Evolutionary conservation across 2,113 vertebrate species (phyloP), one percentile per base, ranked within the genome.

Genomic region (Excalfactoria chinensis): DNA sequence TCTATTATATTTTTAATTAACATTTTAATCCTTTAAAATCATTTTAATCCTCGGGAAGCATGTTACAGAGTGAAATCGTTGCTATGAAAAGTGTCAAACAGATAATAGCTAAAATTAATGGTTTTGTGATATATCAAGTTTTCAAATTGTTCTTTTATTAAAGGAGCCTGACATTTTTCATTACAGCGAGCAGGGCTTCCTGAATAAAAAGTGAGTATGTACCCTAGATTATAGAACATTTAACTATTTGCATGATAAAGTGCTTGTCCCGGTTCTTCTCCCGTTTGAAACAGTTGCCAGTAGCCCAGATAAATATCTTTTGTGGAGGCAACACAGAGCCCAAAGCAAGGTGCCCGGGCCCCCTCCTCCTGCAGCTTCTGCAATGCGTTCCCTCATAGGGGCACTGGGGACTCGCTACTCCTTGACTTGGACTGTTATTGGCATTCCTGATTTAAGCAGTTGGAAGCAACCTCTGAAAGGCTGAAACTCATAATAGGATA

Each of bases 1-100:
- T 96, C 96, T 96, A 95, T 98, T 96, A 94, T 95, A 96, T 93
- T 96, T 97, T 97, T 97, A 98, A 98, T 98, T 98, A 97, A 98
- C 89, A 95, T 98, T 97, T 97, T 96, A 98, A 97, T 97, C 97
- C 94, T 97, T 97, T 96, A 97, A 97, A 97, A 97, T 97, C 94
- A 97, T 95, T 97, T 95, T 97, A 97, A 96, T 97, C 90, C 94
- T 94, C 32, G 15, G 93, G 92, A 97, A 97, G 95, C 96, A 97
- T 94, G 90, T 97, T 96, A 97, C 91, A 94, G 80, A 84, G 35
- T 90, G 91, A 97, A 97, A 97, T 96, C 89, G 30, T 95, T 94
- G 95, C 91, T 97, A 95, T 97, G 96, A 96, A 95, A 97, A 97
- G 93, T 95, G 95, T 97, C 95, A 97, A 95, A 95, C 77, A 96